Evolutionary conservation across 2,888 invertebrate genomes (phyloP), one percentile per base, ranked within the genome.

Genomic region (Hydraecia micacea): DNA sequence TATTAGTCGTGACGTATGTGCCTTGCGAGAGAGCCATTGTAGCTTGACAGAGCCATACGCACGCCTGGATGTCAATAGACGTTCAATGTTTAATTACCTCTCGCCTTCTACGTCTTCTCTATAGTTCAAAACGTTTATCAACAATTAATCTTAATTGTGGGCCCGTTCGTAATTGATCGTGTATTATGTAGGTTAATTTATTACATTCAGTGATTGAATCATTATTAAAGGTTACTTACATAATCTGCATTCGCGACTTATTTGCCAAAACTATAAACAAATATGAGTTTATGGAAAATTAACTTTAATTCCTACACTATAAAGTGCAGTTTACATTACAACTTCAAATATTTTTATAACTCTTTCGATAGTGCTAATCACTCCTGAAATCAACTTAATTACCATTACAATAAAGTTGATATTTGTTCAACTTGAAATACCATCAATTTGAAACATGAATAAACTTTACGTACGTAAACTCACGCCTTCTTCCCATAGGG

Each of bases 11-110:
- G 75, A 71, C 73, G 65, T 76, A 60, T 39, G 62, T 60, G 62
- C 5, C 69, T 28, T 60, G 69, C 7, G 52, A 55, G 80, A 66
- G 72, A 83, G 75, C 82, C 80, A 84, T 84, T 89, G 86, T 88
- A 77, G 67, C 77, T 76, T 74, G 81, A 88, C 88, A 81, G 85
- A 87, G 71, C 79, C 67, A 80, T 83, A 79, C 67, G 78, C 77
- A 72, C 81, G 79, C 72, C 67, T 81, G 67, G 67, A 81, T 62
- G 77, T 80, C 85, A 81, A 86, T 86, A 81, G 68, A 73, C 73
- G 71, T 75, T 65, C 25, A 58, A 63, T 81, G 81, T 84, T 77
- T 84, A 87, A 87, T 88, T 81, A 81, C 81, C 73, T 78, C 67
- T 13, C 67, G 60, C 63, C 58, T 1, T 9, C 39, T 75, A 79